Conservation (phyloP, 2,888 invertebrate genomes). For the Xylocampa areola region DNA sequence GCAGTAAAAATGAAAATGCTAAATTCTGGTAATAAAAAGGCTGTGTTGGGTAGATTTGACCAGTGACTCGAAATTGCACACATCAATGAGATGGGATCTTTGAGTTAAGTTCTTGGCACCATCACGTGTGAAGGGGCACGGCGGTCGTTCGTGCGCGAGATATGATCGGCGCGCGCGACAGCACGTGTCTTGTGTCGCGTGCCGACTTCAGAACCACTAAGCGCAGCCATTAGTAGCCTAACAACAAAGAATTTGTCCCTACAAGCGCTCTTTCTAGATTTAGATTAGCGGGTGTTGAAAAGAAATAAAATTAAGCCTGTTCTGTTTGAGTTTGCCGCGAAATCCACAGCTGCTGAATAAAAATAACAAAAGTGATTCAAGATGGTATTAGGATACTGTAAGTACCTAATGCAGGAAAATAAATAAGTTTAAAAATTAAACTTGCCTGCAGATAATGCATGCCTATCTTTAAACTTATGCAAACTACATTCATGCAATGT, state of each 20-base stretch:
- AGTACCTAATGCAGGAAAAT: conserved; percentile 19
- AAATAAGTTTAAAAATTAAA: conserved; percentile 10
- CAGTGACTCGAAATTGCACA: conserved; percentile 69
- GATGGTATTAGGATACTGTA: conserved; percentile 42
- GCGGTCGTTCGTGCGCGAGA: conserved; percentile 85
- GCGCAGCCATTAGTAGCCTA: conserved; percentile 69
- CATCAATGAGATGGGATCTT: conserved; percentile 84
- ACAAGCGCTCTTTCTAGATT: conserved; percentile 63
- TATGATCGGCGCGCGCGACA: conserved; percentile 78
- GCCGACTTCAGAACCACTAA: conserved; percentile 65
- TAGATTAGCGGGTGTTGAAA: conserved; percentile 62
- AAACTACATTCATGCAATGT: too few species aligned
- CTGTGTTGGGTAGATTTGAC: conserved; percentile 62
- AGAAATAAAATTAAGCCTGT: conserved; percentile 55
- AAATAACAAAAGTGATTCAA: conserved; percentile 27
- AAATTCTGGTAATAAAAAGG: conserved; percentile 53
- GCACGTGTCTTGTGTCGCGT: conserved; percentile 85
- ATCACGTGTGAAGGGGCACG: conserved; percentile 88
- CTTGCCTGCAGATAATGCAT: conserved; percentile 3
- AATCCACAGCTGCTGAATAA: conserved; percentile 23
- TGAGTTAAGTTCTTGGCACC: conserved; percentile 73
- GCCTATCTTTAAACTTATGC: not conserved
- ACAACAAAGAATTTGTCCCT: conserved; percentile 67
- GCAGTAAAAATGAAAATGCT: conserved; percentile 31
- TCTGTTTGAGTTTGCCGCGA: conserved; percentile 46